Percentiles rank a stretch among this genome's conserved stretches.
Conservation (phyloP, 92 coral and sea anemone genomes). For the Metridium senile region DNA sequence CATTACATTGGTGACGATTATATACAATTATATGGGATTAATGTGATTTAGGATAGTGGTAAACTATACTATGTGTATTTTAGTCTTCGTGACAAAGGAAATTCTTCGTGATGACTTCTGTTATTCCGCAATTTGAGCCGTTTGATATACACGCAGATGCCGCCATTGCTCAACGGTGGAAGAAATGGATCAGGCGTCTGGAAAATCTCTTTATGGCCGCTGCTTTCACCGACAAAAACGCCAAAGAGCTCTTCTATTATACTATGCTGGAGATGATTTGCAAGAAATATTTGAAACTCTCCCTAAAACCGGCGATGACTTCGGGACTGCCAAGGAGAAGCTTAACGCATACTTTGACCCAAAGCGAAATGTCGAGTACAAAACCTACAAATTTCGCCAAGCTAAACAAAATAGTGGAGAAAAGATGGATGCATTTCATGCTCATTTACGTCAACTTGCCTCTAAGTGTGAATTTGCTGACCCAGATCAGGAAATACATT, state of each 20-base stretch:
- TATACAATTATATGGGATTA: background rate
- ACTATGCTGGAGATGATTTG: conserved; percentile 43
- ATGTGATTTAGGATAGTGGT: background rate
- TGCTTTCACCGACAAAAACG: conserved; percentile 37
- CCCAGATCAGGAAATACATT: no score
- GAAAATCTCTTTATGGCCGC: conserved; percentile 54
- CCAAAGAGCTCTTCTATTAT: conserved; percentile 32
- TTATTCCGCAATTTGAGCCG: conserved; percentile 40
- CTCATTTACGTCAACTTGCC: conserved; percentile 28
- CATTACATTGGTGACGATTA: conserved; percentile 38
- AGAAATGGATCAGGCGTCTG: conserved; percentile 46
- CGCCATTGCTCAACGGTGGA: conserved; percentile 37
- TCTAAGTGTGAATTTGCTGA: no score
- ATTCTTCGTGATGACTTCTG: conserved; percentile 26
- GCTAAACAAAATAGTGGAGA: conserved; percentile 46
- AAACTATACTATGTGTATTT: background rate
- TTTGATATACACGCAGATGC: conserved; percentile 44
- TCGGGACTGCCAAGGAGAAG: conserved; percentile 30
- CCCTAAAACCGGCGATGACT: conserved; percentile 29
- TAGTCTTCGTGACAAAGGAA: conserved; percentile 2
- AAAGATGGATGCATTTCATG: conserved; percentile 42
- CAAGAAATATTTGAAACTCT: conserved; percentile 22
- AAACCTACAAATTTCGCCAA: conserved; percentile 47
- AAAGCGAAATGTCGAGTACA: conserved; percentile 34
- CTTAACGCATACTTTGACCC: conserved; percentile 44